Base-by-base conservation (phyloP, 2,797 vertebrate genomes). In the Semotilus atromaculatus region DNA sequence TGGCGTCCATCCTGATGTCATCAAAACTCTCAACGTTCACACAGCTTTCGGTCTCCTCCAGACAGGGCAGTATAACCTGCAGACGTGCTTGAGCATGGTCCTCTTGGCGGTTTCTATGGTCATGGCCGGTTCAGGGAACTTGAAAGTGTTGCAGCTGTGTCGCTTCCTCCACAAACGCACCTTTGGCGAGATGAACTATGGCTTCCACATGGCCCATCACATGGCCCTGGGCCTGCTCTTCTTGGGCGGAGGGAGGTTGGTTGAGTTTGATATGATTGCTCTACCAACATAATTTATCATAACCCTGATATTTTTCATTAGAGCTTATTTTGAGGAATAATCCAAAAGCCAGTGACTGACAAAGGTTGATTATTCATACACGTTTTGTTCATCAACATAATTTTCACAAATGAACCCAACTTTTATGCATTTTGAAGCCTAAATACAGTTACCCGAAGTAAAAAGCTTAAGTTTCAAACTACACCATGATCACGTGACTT, bases 171-270 rank as follows among this genome's bases (percentile, higher is more conserved):
- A 99, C 93, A 98, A 98, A 91, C 96, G 97, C 84, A 99, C 97
- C 0, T 96, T 97, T 0, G 97, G 97, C 0, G 98, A 99, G 90
- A 99, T 99, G 97, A 99, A 99, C 93, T 99, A 99, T 0, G 98
- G 98, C 66, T 99, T 99, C 89, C 98, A 99, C 93, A 96, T 99
- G 96, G 97, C 98, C 83, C 97, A 99, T 88, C 98, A 99, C 92
- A 99, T 99, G 98, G 96, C 97, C 14, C 91, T 99, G 88, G 98
- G 98, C 2, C 94, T 99, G 76, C 96, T 99, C 0, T 99, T 99
- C 89, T 91, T 99, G 81, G 98, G 98, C 89, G 97, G 98, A 81
- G 98, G 98, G 91, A 97, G 98, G 98, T 98, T 91, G 91, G 93
- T 88, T 43, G 23, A 67, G 5, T 38, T 48, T 76, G 7, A 68